Percentiles rank a stretch among this genome's conserved stretches.
Conservation (phyloP, 2,113 vertebrate species). For the Solea senegalensis region DNA sequence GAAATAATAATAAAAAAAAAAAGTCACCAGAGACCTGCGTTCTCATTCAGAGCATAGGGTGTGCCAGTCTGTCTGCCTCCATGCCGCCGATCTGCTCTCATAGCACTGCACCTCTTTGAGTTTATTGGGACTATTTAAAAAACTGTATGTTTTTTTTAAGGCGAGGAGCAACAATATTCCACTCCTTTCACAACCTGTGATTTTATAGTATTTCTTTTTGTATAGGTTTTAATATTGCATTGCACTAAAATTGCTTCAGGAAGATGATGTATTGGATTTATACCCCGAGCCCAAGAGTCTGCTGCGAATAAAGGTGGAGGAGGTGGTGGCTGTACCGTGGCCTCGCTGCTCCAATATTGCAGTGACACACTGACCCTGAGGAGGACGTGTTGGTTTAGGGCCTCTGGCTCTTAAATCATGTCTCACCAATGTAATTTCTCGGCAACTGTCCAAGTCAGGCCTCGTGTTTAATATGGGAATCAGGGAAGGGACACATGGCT, state of each 20-base stretch:
- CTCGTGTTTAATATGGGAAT: slow-evolving; percentile 7
- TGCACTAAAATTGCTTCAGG: slow-evolving; percentile 32
- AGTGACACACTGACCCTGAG: slow-evolving; percentile 74
- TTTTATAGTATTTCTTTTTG: background rate
- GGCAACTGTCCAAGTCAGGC: slow-evolving; percentile 44
- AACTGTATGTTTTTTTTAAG: background rate
- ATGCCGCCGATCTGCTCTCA: background rate
- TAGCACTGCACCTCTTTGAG: background rate
- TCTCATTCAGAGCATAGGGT: slow-evolving; percentile 52
- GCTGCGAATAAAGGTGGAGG: slow-evolving; percentile 46
- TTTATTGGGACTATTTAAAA: slow-evolving; percentile 12
- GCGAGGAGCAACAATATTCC: background rate
- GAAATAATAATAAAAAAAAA: slow-evolving; percentile 48
- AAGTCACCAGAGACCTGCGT: slow-evolving; percentile 54
- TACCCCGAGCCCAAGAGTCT: slow-evolving; percentile 30
- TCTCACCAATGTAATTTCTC: slow-evolving; percentile 31
- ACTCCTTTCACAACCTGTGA: background rate
- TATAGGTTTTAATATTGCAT: slow-evolving; percentile 26
- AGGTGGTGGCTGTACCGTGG: slow-evolving; percentile 41
- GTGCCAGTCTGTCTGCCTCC: slow-evolving; percentile 33
- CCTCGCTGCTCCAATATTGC: slow-evolving; percentile 61
- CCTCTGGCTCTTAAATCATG: slow-evolving; percentile 63
- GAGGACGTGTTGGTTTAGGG: slow-evolving; percentile 55
- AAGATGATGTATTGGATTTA: slow-evolving; percentile 42
- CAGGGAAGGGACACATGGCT: slow-evolving; percentile 15